A percentile compares a stretch with the other conserved stretches of the same genome.
Evolutionary conservation across 2,113 vertebrate genomes (phyloP).

Genomic region (Atractosteus spatula): DNA sequence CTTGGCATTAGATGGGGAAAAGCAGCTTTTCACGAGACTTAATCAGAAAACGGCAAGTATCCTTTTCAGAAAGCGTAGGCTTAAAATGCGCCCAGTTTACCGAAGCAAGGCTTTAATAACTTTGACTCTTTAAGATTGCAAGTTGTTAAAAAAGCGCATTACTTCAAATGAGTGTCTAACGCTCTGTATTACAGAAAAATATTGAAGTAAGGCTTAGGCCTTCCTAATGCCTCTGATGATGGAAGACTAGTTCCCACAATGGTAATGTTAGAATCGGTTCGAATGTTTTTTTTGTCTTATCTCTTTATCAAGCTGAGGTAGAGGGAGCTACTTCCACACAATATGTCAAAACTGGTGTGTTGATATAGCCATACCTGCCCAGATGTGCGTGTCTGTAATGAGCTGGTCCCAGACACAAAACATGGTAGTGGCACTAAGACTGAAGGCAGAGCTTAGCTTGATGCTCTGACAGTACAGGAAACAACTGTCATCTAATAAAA

Average conservation of each 20-base stretch:
- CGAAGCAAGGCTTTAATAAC: constrained; percentile 16
- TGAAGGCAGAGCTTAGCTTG: no score
- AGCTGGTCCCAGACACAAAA: neutral
- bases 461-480: no score
- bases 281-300: constrained; percentile 4
- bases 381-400: constrained; percentile 10
- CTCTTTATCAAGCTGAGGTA: constrained; percentile 13
- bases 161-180: constrained; percentile 19
- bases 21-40: constrained; percentile 58
- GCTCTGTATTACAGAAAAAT: neutral
- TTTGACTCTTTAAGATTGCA: constrained; percentile 18
- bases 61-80: constrained; percentile 47
- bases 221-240: constrained; percentile 6
- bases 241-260: constrained; percentile 5
- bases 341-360: neutral
- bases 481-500: no score
- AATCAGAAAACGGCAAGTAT: constrained; percentile 52
- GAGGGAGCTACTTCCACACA: neutral
- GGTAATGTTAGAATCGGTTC: constrained; percentile 1
- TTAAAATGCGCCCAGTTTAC: constrained; percentile 27
- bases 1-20: constrained; percentile 64
- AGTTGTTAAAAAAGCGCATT: constrained; percentile 21
- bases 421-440: neutral
- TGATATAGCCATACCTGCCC: neutral
- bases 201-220: constrained; percentile 13